These are phyloP conservation scores for Diplazon laetatorius DNA, from an alignment of 2,888 invertebrate species.

Conservation along the genomic window DNA sequence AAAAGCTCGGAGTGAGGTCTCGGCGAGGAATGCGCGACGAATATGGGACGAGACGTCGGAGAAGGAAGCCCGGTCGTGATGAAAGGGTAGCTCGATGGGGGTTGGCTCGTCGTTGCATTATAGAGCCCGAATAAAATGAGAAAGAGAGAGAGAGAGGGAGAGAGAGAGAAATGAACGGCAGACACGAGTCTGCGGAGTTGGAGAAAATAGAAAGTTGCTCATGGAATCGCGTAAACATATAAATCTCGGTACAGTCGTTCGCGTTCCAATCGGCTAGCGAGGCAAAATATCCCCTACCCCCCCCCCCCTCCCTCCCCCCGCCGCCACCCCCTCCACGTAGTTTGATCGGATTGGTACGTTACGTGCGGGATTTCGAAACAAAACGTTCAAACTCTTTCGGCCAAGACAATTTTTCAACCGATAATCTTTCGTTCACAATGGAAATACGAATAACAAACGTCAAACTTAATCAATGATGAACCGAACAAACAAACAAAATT, in stretches of 20 bases:
- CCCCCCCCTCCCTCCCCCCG: too few species aligned
- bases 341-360: constrained; percentile 5
- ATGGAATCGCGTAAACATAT: constrained; percentile 81
- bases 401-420: background rate
- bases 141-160: constrained; percentile 54
- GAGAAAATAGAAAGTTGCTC: constrained; percentile 80
- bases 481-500: too few species aligned
- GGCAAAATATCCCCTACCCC: too few species aligned
- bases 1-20: constrained; percentile 53
- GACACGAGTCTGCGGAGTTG: constrained; percentile 62
- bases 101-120: constrained; percentile 30
- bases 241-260: constrained; percentile 73
- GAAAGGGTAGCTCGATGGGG: constrained; percentile 52
- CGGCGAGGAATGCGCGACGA: constrained; percentile 50
- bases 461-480: too few species aligned
- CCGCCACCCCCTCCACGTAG: constrained; percentile 33
- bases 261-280: constrained; percentile 53
- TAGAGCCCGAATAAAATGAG: constrained; percentile 44
- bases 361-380: background rate
- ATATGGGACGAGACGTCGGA: constrained; percentile 36
- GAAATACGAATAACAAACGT: too few species aligned
- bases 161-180: constrained; percentile 48
- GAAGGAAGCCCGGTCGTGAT: constrained; percentile 28
- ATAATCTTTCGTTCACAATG: too few species aligned
- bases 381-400: constrained; percentile 5